These are phyloP conservation scores for Rafetus swinhoei DNA, from an alignment of 2,113 vertebrate species.

Conservation along the genomic window DNA sequence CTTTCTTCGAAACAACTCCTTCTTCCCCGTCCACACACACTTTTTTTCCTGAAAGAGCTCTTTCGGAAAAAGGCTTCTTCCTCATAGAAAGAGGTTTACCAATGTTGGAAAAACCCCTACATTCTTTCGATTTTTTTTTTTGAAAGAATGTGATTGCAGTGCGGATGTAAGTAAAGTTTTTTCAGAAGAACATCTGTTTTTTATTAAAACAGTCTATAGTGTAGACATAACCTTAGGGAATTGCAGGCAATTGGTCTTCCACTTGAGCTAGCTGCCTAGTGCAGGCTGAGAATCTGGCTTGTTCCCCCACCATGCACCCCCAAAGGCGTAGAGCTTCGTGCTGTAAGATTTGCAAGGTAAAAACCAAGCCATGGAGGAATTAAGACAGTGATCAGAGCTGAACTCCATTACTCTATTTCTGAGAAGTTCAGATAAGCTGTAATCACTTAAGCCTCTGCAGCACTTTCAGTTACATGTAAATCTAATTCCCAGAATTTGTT, in stretches of 20 bases:
- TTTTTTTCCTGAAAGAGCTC: too few relatives aligned
- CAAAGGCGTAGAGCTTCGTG: neutral
- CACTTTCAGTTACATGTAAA: neutral
- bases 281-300: accelerated
- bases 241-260: neutral
- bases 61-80: too few relatives aligned
- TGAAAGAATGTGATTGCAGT: too few relatives aligned
- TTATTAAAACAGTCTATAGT: too few relatives aligned
- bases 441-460: neutral
- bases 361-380: neutral
- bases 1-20: too few relatives aligned
- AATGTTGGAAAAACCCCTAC: too few relatives aligned
- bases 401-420: neutral
- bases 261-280: neutral
- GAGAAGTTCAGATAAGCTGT: neutral
- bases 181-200: too few relatives aligned
- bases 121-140: too few relatives aligned
- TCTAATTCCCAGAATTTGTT: neutral
- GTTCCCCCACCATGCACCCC: neutral
- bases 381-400: neutral
- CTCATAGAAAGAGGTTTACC: too few relatives aligned
- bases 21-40: too few relatives aligned
- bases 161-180: too few relatives aligned
- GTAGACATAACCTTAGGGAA: neutral
- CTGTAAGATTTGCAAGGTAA: neutral